Evolutionary conservation across 2,113 vertebrate genomes (phyloP), one percentile per base, ranked within the genome.

Genomic region (Peucedramus taeniatus): DNA sequence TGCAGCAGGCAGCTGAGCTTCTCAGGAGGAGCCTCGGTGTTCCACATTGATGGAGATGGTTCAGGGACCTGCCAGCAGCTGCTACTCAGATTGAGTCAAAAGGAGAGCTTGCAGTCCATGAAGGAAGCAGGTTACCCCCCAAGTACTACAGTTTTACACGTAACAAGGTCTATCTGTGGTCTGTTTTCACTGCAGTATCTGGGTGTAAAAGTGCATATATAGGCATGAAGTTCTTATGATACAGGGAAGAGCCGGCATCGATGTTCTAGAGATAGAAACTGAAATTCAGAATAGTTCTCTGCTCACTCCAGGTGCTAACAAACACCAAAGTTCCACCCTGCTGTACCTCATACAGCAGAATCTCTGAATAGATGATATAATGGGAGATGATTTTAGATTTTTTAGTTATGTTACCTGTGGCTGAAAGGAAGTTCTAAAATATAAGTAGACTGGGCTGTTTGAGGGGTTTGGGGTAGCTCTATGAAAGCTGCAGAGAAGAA

Each of bases 71-170:
- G 27, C 10, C 40, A 69, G 76, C 21, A 80, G 53, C 53, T 76
- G 53, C 15, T n/a, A 1, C 22, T 66, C 61, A 37, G 15, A n/a
- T 1, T 19, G 35, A 35, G 20, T 50, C 10, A 56, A 47, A 89
- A 56, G 23, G 39, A 66, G 11, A 61, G 19, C 54, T 15, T 71
- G 19, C 56, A 83, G 28, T 9, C 60, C 26, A 3, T 60, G 40
- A 22, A 22, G 30, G 53, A 44, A 44, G 27, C 22, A 37, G 21
- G n/a, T 57, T 49, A 24, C 24, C 28, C 28, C 19, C 15, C 39
- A 39, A 16, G 3, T 18, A 30, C 19, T 54, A 23, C 4, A 3
- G 37, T 27, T 84, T 80, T 51, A 72, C 13, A 33, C 0, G 0
- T 22, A 30, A 18, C 17, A 30, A 76, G 24, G 33, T 42, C 50